phyloP scores from a whole-genome alignment of 2,113 vertebrate species.

The Neolamprologus brichardi region DNA sequence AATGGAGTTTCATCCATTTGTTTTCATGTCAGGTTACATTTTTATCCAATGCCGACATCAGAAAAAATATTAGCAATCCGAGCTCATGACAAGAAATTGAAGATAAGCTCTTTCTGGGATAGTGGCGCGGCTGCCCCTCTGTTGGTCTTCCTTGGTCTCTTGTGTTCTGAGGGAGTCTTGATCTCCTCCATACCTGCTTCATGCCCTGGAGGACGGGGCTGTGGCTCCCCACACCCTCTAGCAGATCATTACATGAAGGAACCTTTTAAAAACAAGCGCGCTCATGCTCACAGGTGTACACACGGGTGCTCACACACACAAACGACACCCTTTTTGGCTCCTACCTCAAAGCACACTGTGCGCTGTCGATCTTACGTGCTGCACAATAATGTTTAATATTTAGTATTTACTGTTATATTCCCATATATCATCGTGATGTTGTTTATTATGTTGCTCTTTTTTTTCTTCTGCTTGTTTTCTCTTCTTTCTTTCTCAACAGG shows the following conservation, averaged over 20 bases:
- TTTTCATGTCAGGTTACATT: not conserved
- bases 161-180: not conserved
- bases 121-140: accelerated
- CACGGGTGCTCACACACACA: not conserved
- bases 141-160: not conserved
- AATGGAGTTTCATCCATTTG: not conserved
- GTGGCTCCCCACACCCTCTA: not conserved
- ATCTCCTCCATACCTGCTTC: not conserved
- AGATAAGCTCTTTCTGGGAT: not conserved
- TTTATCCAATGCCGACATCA: not conserved
- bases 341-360: not conserved
- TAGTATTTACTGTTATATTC: not conserved
- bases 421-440: accelerated
- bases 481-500: no score
- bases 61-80: not conserved
- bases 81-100: not conserved
- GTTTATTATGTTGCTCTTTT: not conserved
- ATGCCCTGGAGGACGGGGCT: not conserved
- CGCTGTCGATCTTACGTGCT: accelerated
- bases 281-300: accelerated
- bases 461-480: no score
- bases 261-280: accelerated
- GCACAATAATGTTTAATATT: not conserved
- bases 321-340: not conserved
- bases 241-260: not conserved